Percentiles rank a stretch among this genome's conserved stretches.
Conservation (phyloP, 2,888 invertebrate genomes). For the Yponomeuta sedellus region DNA sequence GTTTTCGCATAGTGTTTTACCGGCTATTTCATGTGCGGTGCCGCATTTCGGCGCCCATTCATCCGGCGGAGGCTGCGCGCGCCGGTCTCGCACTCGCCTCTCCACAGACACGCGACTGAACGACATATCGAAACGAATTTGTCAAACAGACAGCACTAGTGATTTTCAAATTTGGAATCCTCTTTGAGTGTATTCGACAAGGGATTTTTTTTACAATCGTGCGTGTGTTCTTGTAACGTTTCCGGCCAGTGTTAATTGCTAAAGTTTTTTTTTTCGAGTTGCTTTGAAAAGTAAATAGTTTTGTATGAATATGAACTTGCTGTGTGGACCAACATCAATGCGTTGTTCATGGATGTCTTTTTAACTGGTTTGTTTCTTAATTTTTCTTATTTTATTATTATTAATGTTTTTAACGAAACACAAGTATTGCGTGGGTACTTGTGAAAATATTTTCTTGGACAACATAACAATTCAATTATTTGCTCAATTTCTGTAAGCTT, state of each 20-base stretch:
- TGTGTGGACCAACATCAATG: constrained; percentile 69
- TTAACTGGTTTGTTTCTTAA: constrained; percentile 63
- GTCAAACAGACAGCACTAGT: constrained; percentile 36
- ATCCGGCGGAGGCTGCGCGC: constrained; percentile 71
- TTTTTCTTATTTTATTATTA: background rate
- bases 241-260: constrained; percentile 44
- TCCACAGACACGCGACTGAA: constrained; percentile 48
- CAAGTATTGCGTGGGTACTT: background rate
- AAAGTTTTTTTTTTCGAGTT: constrained; percentile 34
- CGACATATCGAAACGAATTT: constrained; percentile 28
- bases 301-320: constrained; percentile 72
- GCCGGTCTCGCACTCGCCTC: constrained; percentile 64
- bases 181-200: constrained; percentile 21
- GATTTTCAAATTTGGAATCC: constrained; percentile 34
- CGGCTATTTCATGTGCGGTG: constrained; percentile 73
- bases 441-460: background rate
- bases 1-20: constrained; percentile 72
- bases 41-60: constrained; percentile 76
- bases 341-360: constrained; percentile 76
- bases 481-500: background rate
- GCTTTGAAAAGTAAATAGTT: constrained; percentile 36
- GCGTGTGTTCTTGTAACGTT: constrained; percentile 36
- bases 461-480: background rate
- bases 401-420: background rate
- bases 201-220: constrained; percentile 17